phyloP scores from a whole-genome alignment of 2,797 vertebrate species.

The Bradypus variegatus region DNA sequence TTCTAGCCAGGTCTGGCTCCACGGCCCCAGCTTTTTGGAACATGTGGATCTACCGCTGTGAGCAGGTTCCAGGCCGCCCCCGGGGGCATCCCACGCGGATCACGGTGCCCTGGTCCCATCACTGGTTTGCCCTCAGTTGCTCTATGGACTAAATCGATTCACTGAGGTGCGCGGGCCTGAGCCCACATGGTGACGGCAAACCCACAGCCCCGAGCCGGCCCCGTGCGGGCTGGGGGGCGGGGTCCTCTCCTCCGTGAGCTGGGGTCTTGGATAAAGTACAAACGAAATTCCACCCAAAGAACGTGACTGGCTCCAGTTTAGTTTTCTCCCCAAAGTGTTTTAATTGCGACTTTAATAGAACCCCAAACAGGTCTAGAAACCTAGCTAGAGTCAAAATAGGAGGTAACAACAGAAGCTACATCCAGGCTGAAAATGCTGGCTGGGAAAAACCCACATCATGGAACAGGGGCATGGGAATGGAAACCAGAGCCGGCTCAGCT shows the following conservation, averaged over 20 bases:
- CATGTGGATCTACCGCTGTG: rapidly evolving
- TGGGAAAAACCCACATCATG: background rate
- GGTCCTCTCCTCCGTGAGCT: background rate
- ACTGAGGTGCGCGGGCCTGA: background rate
- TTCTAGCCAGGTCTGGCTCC: background rate
- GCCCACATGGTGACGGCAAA: background rate
- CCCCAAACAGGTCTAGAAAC: background rate
- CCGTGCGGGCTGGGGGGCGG: background rate
- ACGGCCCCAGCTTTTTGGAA: background rate
- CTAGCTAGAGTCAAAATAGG: background rate
- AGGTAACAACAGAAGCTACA: background rate
- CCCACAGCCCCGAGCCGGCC: too few species aligned
- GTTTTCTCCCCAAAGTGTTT: background rate
- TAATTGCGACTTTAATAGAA: background rate
- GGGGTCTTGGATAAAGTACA: background rate
- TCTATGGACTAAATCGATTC: background rate
- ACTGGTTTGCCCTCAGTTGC: background rate
- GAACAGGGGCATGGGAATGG: too few species aligned
- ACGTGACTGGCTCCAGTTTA: background rate
- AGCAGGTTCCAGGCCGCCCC: too few species aligned
- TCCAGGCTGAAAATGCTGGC: background rate
- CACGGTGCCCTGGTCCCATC: background rate
- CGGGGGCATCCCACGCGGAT: background rate
- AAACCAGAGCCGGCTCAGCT: background rate
- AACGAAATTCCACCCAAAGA: background rate